phyloP scores from a whole-genome alignment of 2,797 vertebrate species.

The Cyprinodon diabolis region DNA sequence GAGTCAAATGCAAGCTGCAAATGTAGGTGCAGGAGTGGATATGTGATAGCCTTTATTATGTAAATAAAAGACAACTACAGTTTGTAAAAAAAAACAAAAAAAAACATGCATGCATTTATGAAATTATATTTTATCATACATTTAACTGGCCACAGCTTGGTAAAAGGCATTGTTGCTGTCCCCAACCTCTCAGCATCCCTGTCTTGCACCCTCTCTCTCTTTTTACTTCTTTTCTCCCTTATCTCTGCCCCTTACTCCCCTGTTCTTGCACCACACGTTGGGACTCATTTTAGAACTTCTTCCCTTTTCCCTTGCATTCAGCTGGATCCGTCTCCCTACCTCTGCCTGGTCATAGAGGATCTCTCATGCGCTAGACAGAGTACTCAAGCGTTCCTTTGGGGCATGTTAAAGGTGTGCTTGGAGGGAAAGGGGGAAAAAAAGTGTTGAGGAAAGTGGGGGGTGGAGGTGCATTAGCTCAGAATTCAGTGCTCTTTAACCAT shows the following conservation, averaged over 20 bases:
- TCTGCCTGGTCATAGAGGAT: slow-evolving; percentile 58
- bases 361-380: slow-evolving; percentile 59
- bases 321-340: slow-evolving; percentile 68
- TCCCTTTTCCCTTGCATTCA: slow-evolving; percentile 68
- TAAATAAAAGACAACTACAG: slow-evolving; percentile 55
- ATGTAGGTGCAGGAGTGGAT: slow-evolving; percentile 20
- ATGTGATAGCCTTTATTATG: slow-evolving; percentile 51
- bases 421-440: slow-evolving; percentile 32
- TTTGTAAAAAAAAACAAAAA: slow-evolving; percentile 18
- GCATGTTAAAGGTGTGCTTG: slow-evolving; percentile 61
- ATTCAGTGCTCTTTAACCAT: slow-evolving; percentile 60
- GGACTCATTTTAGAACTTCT: slow-evolving; percentile 74
- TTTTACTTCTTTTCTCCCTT: slow-evolving; percentile 11
- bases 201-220: slow-evolving; percentile 49
- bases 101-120: slow-evolving; percentile 58
- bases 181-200: slow-evolving; percentile 52
- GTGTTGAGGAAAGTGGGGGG: slow-evolving; percentile 17
- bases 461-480: slow-evolving; percentile 33
- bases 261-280: slow-evolving; percentile 61
- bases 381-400: slow-evolving; percentile 58
- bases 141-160: slow-evolving; percentile 77
- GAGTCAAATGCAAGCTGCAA: slow-evolving; percentile 22
- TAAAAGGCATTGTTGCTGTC: slow-evolving; percentile 72
- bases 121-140: slow-evolving; percentile 67
- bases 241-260: slow-evolving; percentile 26